Evolutionary conservation across 64 coral and sea anemone genomes (phyloP), one percentile per base, ranked within the genome.

Genomic region (Trachythela sp.): DNA sequence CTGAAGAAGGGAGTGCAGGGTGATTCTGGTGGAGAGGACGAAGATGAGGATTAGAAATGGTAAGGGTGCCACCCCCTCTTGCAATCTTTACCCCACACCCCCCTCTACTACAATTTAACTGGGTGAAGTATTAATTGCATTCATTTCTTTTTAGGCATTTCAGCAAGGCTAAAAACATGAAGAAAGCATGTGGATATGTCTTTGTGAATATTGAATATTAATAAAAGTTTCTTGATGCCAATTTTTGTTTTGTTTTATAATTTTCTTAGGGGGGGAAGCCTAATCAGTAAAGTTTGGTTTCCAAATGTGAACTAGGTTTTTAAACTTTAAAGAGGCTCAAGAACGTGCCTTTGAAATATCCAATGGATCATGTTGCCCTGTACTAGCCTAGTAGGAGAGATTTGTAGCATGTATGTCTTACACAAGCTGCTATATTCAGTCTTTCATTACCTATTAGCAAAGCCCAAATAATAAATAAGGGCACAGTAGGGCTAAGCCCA

Each of bases 11-110:
- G 85, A 26, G 85, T 90, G 70, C 80, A 54, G 36, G 86, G 89
- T 77, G 95, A 92, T 48, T 92, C 90, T 71, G 93, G 60, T 49
- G 96, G 90, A 75, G 96, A 95, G 54, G 96, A 99, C 36, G 89
- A 94, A 77, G 96, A 99, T 88, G 96, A 99, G 32, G 96, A 99
- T 99, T 95, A 99, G 93, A 93, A 95, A 84, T 93, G 90, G 48
- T 80, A 26, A 64, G 56, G 4, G n/a, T n/a, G n/a, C n/a, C n/a
- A n/a, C n/a, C n/a, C n/a, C n/a, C n/a, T 64, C 6, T 27, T n/a
- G 7, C 18, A 6, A 20, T 24, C 22, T 64, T 0, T n/a, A 27
- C 17, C 26, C 20, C 56, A 7, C 20, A 8, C 24, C 20, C 56
- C 56, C 26, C 24, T 64, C 0, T 20, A 52, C 13, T 15, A 52